Conservation (phyloP, 1,140 invertebrate species). For the Drosophila tani region DNA sequence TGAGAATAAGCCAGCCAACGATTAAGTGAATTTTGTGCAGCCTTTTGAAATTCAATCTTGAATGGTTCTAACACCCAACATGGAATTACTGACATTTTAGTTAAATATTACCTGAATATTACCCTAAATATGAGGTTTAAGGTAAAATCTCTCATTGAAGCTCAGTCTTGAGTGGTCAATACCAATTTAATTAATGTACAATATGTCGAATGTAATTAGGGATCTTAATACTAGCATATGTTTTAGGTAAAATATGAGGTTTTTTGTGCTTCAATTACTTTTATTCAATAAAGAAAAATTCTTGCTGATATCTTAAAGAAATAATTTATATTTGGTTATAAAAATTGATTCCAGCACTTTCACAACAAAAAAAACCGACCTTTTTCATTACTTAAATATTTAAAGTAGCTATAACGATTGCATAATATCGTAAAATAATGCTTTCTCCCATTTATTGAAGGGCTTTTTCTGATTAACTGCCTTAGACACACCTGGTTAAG, state of each 20-base stretch:
- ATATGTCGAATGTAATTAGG: too few species aligned
- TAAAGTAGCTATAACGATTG: background rate
- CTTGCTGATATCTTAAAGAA: too few species aligned
- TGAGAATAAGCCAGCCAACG: background rate
- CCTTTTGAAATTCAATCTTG: background rate
- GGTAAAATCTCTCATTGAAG: background rate
- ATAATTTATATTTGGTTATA: too few species aligned
- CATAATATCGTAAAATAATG: background rate
- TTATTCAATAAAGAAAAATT: too few species aligned
- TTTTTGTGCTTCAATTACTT: too few species aligned
- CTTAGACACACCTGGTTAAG: conserved; percentile 15
- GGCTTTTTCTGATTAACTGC: background rate
- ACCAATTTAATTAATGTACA: too few species aligned
- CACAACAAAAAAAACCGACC: too few species aligned
- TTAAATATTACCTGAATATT: background rate
- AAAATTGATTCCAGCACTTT: too few species aligned
- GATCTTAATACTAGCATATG: too few species aligned
- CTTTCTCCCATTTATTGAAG: background rate
- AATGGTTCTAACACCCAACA: background rate
- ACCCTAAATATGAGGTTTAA: background rate
- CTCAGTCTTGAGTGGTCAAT: too few species aligned
- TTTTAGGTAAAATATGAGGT: too few species aligned
- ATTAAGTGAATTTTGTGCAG: background rate
- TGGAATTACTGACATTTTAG: background rate
- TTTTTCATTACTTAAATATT: too few species aligned